Evolutionary conservation across 1,140 invertebrate species (phyloP), one percentile per base, ranked within the genome.

Genomic region (Drosophila asahinai): DNA sequence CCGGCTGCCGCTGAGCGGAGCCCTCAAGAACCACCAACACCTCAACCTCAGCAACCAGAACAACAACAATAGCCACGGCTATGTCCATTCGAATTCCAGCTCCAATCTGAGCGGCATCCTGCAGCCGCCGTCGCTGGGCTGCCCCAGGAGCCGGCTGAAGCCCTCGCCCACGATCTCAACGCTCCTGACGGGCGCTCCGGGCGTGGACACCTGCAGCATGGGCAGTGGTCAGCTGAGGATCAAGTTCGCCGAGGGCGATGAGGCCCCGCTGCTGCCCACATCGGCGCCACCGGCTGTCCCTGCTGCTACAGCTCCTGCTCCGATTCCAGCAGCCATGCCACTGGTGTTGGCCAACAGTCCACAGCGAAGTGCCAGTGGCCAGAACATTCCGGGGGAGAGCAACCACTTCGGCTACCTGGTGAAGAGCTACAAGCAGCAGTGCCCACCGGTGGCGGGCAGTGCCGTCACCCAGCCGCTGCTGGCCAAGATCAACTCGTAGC

Each of bases 141-240:
- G 55, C 22, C 17, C 54, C 12, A 51, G 74, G 43, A 59, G 55
- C 17, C 80, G 89, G 14, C 67, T 86, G 3, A 91, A 80, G 49
- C 89, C 70, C 19, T 91, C 91, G 54, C 89, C 91, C 64, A 91
- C 83, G 80, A 92, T 92, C 80, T 90, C 91, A 77, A 83, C 83
- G 27, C 74, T 92, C 48, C 49, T 92, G 52, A 84, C 72, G 17
- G 72, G 65, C 58, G 58, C 67, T 30, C 36, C 62, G 14, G 60
- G 61, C 8, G 30, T 71, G 4, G 90, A 92, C 15, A 76, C 75
- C 1, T 70, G 58, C 57, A 90, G 82, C 61, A 43, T 80, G 43
- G 65, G 65, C 59, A 84, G 76, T 52, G 80, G 75, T 0, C 81
- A 83, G 63, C 38, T 47, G 43, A 75, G 87, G n/a, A 91, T 92